Percentiles rank a stretch among this genome's conserved stretches.
Conservation (phyloP, 1,140 invertebrate species). For the Ooceraea biroi region DNA sequence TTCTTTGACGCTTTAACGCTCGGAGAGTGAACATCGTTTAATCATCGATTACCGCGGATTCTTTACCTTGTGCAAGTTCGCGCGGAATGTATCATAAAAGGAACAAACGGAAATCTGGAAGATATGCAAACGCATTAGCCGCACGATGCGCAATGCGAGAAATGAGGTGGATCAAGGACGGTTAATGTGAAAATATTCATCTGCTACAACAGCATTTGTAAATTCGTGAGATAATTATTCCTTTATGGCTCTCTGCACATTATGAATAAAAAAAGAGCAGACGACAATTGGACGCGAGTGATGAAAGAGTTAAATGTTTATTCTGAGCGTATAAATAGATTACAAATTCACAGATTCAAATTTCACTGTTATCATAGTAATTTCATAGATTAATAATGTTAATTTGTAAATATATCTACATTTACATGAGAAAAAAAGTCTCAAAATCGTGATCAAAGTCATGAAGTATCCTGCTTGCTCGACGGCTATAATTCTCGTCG, state of each 20-base stretch:
- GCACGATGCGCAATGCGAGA: background rate
- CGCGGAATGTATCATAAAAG: conserved; percentile 7
- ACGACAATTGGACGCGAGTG: background rate
- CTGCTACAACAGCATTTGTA: background rate
- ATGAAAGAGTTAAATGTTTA: background rate
- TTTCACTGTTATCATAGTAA: conserved; percentile 1
- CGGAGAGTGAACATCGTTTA: conserved; percentile 75
- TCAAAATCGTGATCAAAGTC: background rate
- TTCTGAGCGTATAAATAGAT: background rate
- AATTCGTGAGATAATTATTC: background rate
- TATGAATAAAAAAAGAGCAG: background rate
- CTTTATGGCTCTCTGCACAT: background rate
- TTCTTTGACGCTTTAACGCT: conserved; percentile 50
- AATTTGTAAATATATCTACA: background rate
- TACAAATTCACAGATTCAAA: background rate
- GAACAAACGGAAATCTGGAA: conserved; percentile 11
- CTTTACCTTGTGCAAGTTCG: background rate
- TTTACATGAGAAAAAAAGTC: background rate
- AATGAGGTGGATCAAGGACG: background rate
- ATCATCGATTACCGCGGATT: conserved; percentile 53
- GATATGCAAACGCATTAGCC: conserved; percentile 18
- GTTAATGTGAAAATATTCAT: conserved; percentile 3
- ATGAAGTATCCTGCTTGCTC: background rate
- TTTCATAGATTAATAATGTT: conserved; percentile 19
- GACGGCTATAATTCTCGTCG: background rate